These are phyloP conservation scores for Dioctria linearis DNA, from an alignment of 2,888 invertebrate genomes.

Conservation along the genomic window DNA sequence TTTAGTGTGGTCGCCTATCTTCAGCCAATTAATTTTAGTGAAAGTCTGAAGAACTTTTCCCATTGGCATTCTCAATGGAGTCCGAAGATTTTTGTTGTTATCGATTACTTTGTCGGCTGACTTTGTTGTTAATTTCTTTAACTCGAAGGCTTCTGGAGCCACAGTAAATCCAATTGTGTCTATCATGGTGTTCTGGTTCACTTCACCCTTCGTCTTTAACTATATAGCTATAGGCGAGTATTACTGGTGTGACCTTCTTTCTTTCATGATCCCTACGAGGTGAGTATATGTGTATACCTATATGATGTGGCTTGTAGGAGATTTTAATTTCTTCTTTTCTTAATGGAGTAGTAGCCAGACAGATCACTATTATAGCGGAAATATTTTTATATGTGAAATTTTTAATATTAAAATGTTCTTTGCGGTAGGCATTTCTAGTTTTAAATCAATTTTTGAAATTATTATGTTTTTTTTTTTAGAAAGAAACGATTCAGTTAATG, in stretches of 20 bases:
- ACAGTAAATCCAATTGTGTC: conserved; percentile 32
- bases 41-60: conserved; percentile 1
- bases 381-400: too few relatives aligned
- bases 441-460: too few relatives aligned
- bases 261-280: conserved; percentile 30
- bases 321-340: conserved; percentile 27
- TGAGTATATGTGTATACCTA: conserved; percentile 15
- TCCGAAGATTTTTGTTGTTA: conserved; percentile 19
- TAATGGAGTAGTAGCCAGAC: conserved; percentile 36
- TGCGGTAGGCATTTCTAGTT: too few relatives aligned
- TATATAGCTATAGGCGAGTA: conserved; percentile 20
- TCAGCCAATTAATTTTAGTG: conserved; percentile 30
- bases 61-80: conserved; percentile 28
- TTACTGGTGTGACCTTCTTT: conserved; percentile 29
- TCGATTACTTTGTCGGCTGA: conserved; percentile 23
- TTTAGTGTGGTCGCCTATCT: background rate
- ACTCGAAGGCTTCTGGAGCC: conserved; percentile 26
- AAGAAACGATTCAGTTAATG: too few relatives aligned
- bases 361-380: conserved; percentile 9
- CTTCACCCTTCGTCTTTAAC: conserved; percentile 16
- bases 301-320: background rate
- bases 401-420: too few relatives aligned
- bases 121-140: conserved; percentile 18
- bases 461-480: too few relatives aligned
- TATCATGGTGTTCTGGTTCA: background rate